These are phyloP conservation scores for Bujurquina vittata DNA, from an alignment of 2,113 vertebrate genomes.

Conservation along the genomic window DNA sequence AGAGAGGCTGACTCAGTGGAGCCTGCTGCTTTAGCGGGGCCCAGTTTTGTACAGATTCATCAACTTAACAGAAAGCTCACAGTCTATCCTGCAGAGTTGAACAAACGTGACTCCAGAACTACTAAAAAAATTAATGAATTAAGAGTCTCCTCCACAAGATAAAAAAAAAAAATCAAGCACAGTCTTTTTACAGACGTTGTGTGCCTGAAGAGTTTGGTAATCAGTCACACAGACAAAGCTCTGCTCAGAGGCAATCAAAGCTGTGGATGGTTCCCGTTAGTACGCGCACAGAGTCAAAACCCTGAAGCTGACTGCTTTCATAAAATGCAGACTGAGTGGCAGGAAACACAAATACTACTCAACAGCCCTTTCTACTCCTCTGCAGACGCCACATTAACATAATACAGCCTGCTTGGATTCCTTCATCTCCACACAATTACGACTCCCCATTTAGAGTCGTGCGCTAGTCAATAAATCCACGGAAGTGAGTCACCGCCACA, in stretches of 20 bases:
- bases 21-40: neutral
- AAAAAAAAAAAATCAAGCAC: neutral
- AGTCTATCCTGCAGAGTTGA: neutral
- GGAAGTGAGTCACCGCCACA: conserved; percentile 25
- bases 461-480: conserved; percentile 58
- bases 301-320: conserved; percentile 65
- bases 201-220: conserved; percentile 33
- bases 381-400: conserved; percentile 61
- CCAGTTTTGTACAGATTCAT: neutral
- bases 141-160: neutral
- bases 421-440: conserved; percentile 58
- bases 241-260: conserved; percentile 55
- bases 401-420: conserved; percentile 56
- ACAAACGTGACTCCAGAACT: neutral
- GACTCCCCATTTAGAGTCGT: conserved; percentile 54
- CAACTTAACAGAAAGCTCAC: neutral
- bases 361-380: conserved; percentile 53
- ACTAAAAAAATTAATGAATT: conserved; percentile 30
- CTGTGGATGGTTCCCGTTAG: conserved; percentile 64
- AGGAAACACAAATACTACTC: conserved; percentile 62
- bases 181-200: neutral
- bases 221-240: conserved; percentile 55
- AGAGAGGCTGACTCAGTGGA: conserved; percentile 19
- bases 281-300: conserved; percentile 50
- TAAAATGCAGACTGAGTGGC: conserved; percentile 50